phyloP scores from a whole-genome alignment of 2,113 vertebrate genomes.

The Tinamus guttatus region DNA sequence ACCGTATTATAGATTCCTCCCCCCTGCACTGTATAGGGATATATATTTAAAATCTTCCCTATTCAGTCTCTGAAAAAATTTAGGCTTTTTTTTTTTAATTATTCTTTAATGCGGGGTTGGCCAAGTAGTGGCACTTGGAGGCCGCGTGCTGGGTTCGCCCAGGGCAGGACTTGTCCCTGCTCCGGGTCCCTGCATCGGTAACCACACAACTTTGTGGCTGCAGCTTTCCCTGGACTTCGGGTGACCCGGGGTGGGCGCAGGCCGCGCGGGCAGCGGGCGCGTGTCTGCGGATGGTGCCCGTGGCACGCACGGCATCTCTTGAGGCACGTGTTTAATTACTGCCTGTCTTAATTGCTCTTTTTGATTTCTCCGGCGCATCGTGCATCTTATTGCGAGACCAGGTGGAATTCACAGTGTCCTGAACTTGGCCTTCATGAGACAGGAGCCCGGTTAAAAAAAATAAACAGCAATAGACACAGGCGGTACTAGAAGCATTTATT shows the following conservation, averaged over 20 bases:
- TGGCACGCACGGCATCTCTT: constrained; percentile 24
- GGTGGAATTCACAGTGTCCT: neutral
- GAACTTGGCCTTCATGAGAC: neutral
- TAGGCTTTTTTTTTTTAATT: neutral
- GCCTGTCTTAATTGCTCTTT: constrained; percentile 69
- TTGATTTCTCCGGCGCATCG: constrained; percentile 60
- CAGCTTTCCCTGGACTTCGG: constrained; percentile 41
- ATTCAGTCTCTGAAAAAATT: neutral
- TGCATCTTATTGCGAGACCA: neutral
- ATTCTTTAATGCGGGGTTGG: neutral
- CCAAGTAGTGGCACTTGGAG: constrained; percentile 6
- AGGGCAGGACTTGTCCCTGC: neutral
- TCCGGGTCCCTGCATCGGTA: constrained; percentile 66
- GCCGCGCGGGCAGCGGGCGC: neutral
- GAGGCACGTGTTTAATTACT: constrained; percentile 52
- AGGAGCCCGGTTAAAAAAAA: neutral
- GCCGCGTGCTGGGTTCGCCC: neutral
- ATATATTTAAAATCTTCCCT: neutral
- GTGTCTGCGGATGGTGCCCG: neutral
- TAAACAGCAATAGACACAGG: neutral
- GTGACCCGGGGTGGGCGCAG: constrained; percentile 50
- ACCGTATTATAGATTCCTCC: neutral
- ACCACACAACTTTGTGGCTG: constrained; percentile 71
- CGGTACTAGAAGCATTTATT: neutral
- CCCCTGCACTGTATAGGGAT: neutral